Evolutionary conservation across 2,797 vertebrate genomes (phyloP).

Genomic region (Triplophysa bombifrons): DNA sequence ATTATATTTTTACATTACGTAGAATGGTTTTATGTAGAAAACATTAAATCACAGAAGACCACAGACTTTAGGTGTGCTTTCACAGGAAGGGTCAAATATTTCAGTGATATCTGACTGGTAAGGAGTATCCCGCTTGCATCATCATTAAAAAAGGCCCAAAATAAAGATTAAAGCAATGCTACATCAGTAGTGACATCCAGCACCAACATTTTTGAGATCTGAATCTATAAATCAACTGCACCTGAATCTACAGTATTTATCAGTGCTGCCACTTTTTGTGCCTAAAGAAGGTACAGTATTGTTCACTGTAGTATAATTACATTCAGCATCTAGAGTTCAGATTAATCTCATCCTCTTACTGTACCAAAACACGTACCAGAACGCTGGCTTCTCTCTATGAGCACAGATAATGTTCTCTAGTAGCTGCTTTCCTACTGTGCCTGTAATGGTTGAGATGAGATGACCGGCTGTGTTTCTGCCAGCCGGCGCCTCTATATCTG

Average conservation of each 20-base stretch:
- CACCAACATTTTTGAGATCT: too few species aligned
- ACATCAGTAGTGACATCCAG: not conserved
- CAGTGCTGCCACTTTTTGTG: not conserved
- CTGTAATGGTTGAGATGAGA: constrained; percentile 34
- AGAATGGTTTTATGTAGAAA: too few species aligned
- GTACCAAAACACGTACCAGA: constrained; percentile 1
- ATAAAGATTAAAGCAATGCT: not conserved
- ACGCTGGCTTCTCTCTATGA: constrained; percentile 6
- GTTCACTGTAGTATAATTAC: not conserved
- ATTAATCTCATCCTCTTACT: constrained; percentile 3
- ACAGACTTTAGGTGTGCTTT: too few species aligned
- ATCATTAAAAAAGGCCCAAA: not conserved
- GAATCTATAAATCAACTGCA: too few species aligned
- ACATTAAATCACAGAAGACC: too few species aligned
- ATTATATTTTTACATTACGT: too few species aligned
- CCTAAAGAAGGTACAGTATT: not conserved
- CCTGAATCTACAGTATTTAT: too few species aligned
- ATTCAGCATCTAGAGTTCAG: constrained; percentile 1
- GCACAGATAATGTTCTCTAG: not conserved
- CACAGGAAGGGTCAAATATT: not conserved
- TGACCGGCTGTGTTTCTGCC: not conserved
- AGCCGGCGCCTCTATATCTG: constrained; percentile 9
- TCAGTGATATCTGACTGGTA: not conserved
- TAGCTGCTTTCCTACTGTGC: constrained; percentile 28
- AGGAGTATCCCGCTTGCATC: not conserved